Conservation (phyloP, 2,797 vertebrate species). For the Coendou prehensilis region DNA sequence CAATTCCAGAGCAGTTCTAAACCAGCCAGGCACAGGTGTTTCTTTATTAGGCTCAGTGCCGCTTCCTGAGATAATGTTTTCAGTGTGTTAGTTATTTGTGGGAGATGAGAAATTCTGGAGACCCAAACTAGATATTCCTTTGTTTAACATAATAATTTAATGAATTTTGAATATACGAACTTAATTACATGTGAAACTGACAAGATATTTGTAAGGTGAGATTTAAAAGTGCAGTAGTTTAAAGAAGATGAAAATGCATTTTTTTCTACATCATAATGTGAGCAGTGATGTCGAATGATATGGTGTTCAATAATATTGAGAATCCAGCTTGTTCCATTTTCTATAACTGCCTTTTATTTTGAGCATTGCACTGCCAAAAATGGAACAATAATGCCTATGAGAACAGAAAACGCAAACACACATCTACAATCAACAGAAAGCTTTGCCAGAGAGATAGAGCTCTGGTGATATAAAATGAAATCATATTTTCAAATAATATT, state of each 20-base stretch:
- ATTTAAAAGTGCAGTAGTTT: background rate
- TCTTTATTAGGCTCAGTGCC: background rate
- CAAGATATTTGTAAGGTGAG: background rate
- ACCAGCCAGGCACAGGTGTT: background rate
- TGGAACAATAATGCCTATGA: background rate
- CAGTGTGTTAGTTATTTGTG: background rate
- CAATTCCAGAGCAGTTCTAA: background rate
- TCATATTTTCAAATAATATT: conserved; percentile 18
- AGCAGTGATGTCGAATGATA: background rate
- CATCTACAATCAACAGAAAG: background rate
- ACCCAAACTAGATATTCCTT: background rate
- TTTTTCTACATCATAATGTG: background rate
- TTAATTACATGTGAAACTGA: background rate
- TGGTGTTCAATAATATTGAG: background rate
- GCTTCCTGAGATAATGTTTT: background rate
- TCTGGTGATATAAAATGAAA: background rate
- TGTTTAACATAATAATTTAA: background rate
- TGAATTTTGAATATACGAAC: background rate
- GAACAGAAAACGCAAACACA: background rate
- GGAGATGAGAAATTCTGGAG: background rate
- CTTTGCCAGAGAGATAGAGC: background rate
- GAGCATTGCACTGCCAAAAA: background rate
- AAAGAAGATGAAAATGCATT: conserved; percentile 9
- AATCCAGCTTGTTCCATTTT: background rate
- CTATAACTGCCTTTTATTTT: background rate